phyloP scores from a whole-genome alignment of 2,888 invertebrate species.

The Siphlonurus alternatus region DNA sequence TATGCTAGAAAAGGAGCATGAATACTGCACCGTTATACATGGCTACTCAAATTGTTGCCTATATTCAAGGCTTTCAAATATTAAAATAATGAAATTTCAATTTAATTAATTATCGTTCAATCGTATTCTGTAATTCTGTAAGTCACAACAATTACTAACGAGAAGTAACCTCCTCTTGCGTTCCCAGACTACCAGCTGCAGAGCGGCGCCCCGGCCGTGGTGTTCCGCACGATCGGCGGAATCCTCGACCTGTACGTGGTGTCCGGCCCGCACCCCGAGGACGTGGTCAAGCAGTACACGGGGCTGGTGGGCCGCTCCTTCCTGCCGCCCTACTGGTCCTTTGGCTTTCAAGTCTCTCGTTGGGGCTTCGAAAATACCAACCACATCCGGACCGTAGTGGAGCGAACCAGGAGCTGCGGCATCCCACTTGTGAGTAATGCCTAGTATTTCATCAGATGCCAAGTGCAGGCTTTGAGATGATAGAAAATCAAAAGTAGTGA shows the following conservation, averaged over 20 bases:
- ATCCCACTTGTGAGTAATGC: conserved; percentile 2
- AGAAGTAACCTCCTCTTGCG: too few relatives aligned
- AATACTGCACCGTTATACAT: too few relatives aligned
- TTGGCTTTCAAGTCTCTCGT: conserved; percentile 29
- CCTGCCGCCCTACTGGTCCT: conserved; percentile 30
- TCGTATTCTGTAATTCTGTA: too few relatives aligned
- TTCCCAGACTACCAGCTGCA: conserved; percentile 25
- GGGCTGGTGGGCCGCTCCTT: conserved; percentile 23
- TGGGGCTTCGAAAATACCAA: conserved; percentile 16
- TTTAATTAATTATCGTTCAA: too few relatives aligned
- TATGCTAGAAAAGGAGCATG: too few relatives aligned
- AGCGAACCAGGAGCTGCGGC: background rate
- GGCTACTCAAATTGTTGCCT: too few relatives aligned
- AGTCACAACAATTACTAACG: too few relatives aligned
- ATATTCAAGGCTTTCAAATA: too few relatives aligned
- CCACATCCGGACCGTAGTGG: background rate
- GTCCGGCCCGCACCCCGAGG: conserved; percentile 23
- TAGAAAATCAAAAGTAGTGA: too few relatives aligned
- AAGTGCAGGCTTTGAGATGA: background rate
- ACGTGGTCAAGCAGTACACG: conserved; percentile 22
- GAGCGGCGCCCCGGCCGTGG: conserved; percentile 25
- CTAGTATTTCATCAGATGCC: background rate
- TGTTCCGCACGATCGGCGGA: conserved; percentile 29
- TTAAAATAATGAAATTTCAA: too few relatives aligned
- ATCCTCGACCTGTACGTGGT: conserved; percentile 24